A percentile compares a stretch with the other conserved stretches of the same genome.
Conservation (phyloP, 2,113 vertebrate genomes). For the Hymenochirus boettgeri region DNA sequence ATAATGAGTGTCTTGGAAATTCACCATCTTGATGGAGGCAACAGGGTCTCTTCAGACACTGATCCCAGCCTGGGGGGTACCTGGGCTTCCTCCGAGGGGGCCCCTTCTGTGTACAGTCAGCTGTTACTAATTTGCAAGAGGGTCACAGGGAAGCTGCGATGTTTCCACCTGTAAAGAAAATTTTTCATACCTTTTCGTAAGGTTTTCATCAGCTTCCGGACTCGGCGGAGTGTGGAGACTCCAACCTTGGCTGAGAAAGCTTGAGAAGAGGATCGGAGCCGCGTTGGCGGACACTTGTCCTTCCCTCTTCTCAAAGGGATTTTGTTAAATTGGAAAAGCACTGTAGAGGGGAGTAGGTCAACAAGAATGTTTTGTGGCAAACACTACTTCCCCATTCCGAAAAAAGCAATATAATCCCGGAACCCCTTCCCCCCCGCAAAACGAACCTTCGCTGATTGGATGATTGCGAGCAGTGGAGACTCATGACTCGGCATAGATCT, state of each 20-base stretch:
- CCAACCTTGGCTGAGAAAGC: constrained; percentile 47
- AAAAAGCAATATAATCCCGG: constrained; percentile 61
- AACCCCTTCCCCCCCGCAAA: constrained; percentile 27
- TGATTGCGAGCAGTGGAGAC: constrained; percentile 36
- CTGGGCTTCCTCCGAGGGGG: constrained; percentile 70
- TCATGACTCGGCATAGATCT: constrained; percentile 3
- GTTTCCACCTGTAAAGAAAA: no score
- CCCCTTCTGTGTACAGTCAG: constrained; percentile 68
- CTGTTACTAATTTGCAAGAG: constrained; percentile 73
- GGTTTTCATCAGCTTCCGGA: constrained; percentile 85
- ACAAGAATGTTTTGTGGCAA: constrained; percentile 64
- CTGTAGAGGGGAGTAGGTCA: constrained; percentile 27
- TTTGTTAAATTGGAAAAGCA: constrained; percentile 58
- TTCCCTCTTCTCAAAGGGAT: constrained; percentile 78
- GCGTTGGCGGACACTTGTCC: constrained; percentile 64
- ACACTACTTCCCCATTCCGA: constrained; percentile 80
- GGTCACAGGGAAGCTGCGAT: constrained; percentile 45
- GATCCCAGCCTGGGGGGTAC: constrained; percentile 32
- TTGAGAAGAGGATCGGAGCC: constrained; percentile 51
- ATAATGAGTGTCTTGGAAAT: constrained; percentile 82
- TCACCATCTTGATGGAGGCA: constrained; percentile 53
- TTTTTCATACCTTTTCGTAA: constrained; percentile 75
- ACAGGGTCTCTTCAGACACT: constrained; percentile 45
- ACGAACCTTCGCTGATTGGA: constrained; percentile 42
- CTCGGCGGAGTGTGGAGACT: constrained; percentile 71